These are phyloP conservation scores for Athene cunicularia DNA, from an alignment of 2,113 vertebrate genomes.

Conservation along the genomic window DNA sequence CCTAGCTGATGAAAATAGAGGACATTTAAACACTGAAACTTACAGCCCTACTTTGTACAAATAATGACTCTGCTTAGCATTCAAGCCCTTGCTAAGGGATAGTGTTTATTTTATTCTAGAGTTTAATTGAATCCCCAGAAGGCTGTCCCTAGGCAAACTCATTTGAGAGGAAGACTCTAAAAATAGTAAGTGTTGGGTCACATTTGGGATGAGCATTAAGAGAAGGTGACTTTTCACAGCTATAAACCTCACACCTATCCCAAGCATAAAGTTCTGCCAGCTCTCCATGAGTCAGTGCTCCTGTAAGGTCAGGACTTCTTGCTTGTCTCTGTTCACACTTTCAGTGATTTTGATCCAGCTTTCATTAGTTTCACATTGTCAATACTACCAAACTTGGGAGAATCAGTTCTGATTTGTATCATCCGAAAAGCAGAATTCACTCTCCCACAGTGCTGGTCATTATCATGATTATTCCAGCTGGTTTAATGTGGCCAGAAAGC, in stretches of 20 bases:
- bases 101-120: conserved; percentile 29
- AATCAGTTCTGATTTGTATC: not conserved
- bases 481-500: not conserved
- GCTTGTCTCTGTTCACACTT: not conserved
- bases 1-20: not conserved
- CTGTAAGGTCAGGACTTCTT: not conserved
- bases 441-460: not conserved
- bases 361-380: not conserved
- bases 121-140: conserved; percentile 48
- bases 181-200: not conserved
- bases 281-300: not conserved
- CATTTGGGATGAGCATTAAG: not conserved
- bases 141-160: conserved; percentile 7
- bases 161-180: not conserved
- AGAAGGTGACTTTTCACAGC: conserved; percentile 36
- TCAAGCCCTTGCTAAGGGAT: not conserved
- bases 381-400: not conserved
- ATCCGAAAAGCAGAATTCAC: not conserved
- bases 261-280: not conserved
- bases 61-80: conserved; percentile 20
- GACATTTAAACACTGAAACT: not conserved
- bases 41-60: not conserved
- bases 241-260: not conserved
- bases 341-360: not conserved
- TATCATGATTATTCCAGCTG: not conserved